Base-by-base conservation (phyloP, 2,797 vertebrate genomes). In the Danio choprae region DNA sequence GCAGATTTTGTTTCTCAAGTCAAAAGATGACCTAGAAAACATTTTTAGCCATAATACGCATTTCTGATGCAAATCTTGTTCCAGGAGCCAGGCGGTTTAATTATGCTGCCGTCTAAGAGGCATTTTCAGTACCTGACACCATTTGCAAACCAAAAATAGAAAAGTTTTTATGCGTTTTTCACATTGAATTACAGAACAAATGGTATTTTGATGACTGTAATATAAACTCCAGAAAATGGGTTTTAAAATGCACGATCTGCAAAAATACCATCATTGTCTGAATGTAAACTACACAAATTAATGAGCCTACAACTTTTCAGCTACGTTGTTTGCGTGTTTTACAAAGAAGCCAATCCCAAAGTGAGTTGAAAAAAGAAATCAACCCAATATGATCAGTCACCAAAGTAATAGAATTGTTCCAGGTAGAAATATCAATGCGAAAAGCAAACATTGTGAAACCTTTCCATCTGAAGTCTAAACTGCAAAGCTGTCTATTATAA, bases 21-120 rank as follows among this genome's bases (percentile, higher is more conserved):
- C 48, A 41, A 70, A 55, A 70, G 50, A 41, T 70, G n/a, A 72
- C 53, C 70, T 58, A 72, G 70, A 72, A 56, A 58, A 58, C 40
- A 44, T 44, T 58, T 72, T 72, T 58, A 44, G 53, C 5, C 53
- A 71, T 55, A 36, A 71, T 43, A 43, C 7, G 51, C 51, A 56
- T 44, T 56, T 72, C 12, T 4, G 38, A 29, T 72, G 70, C 70
- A 55, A 41, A 70, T 55, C 36, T 13, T 8, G 36, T 53, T 40
- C 36, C 50, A 55, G 53, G 40, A 40, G 36, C 16, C 8, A 41
- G n/a, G 68, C 10, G 70, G 50, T 18, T 20, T 41, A 70, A 55
- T 55, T 70, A 70, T 7, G 9, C 29, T 18, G 29, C 46, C 29
- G n/a, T 51, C 59, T 41, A 20, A 64, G 5, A 43, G 29, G 29